A percentile compares a stretch with the other conserved stretches of the same genome.
These are phyloP conservation scores for Dunckerocampus dactyliophorus DNA, from an alignment of 2,113 vertebrate species.

Conservation along the genomic window DNA sequence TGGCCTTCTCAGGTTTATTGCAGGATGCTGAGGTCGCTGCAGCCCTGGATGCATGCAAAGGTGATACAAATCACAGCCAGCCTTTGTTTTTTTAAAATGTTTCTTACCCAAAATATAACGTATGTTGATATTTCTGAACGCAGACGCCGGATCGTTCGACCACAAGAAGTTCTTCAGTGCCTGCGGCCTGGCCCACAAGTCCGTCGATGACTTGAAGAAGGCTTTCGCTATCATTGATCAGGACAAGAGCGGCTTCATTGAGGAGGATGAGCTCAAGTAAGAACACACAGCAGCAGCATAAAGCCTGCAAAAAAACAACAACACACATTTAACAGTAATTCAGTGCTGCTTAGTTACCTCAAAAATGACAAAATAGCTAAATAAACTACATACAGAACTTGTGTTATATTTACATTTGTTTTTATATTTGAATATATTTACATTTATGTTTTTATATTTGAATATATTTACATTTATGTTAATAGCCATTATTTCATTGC, in stretches of 20 bases:
- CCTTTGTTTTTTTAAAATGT: background rate
- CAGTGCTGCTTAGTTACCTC: background rate
- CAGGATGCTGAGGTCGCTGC: constrained; percentile 73
- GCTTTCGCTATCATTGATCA: constrained; percentile 81
- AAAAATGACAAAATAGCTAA: background rate
- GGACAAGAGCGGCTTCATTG: constrained; percentile 80
- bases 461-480: no score
- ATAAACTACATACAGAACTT: background rate
- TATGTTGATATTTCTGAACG: background rate
- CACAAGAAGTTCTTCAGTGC: constrained; percentile 75
- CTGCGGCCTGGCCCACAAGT: constrained; percentile 74
- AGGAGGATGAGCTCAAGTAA: constrained; percentile 83
- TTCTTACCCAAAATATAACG: no score
- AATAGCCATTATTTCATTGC: no score
- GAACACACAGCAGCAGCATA: background rate
- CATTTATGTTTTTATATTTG: no score
- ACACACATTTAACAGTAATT: background rate
- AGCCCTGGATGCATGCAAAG: constrained; percentile 79
- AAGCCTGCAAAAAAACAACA: background rate
- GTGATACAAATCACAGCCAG: constrained; percentile 41
- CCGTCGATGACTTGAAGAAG: constrained; percentile 68
- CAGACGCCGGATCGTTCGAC: constrained; percentile 77
- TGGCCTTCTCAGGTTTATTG: constrained; percentile 72
- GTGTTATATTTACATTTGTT: no score
- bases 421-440: no score